These are phyloP conservation scores for Megalopta genalis DNA, from an alignment of 1,140 invertebrate species.

Conservation along the genomic window DNA sequence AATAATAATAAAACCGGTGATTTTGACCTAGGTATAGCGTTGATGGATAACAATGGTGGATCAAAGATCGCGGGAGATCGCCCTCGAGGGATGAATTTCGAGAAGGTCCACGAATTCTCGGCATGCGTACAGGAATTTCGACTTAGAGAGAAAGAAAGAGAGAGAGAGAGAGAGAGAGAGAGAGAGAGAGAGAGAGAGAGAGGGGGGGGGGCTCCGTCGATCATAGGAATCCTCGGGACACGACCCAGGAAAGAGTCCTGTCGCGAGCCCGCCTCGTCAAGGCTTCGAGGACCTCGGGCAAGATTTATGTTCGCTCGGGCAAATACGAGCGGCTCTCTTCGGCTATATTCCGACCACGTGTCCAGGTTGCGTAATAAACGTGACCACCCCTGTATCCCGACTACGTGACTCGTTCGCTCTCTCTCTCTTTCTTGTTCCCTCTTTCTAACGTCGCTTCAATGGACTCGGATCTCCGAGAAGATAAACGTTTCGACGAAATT, in stretches of 20 bases:
- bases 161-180: too few relatives aligned
- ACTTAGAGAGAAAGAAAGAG: too few relatives aligned
- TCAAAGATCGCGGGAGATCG: too few relatives aligned
- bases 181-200: too few relatives aligned
- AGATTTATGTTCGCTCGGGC: slow-evolving; percentile 42
- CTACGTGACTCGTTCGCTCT: neutral
- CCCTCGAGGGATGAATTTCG: too few relatives aligned
- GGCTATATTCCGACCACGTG: slow-evolving; percentile 45
- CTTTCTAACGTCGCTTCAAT: neutral
- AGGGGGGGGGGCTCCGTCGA: neutral
- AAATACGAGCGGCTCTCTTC: slow-evolving; percentile 13
- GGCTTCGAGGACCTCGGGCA: slow-evolving; percentile 4
- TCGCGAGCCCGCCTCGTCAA: slow-evolving; percentile 22
- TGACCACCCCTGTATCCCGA: neutral
- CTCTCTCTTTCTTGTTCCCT: too few relatives aligned
- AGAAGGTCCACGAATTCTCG: too few relatives aligned
- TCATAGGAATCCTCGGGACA: slow-evolving; percentile 40
- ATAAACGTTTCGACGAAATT: neutral
- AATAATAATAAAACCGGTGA: too few relatives aligned
- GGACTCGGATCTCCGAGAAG: neutral
- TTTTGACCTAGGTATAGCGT: too few relatives aligned
- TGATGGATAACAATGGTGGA: too few relatives aligned
- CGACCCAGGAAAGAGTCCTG: slow-evolving; percentile 20
- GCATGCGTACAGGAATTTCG: too few relatives aligned
- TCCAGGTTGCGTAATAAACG: slow-evolving; percentile 43